A percentile compares a stretch with the other conserved stretches of the same genome.
phyloP scores from a whole-genome alignment of 2,113 vertebrate species.

The Silurus glanis region DNA sequence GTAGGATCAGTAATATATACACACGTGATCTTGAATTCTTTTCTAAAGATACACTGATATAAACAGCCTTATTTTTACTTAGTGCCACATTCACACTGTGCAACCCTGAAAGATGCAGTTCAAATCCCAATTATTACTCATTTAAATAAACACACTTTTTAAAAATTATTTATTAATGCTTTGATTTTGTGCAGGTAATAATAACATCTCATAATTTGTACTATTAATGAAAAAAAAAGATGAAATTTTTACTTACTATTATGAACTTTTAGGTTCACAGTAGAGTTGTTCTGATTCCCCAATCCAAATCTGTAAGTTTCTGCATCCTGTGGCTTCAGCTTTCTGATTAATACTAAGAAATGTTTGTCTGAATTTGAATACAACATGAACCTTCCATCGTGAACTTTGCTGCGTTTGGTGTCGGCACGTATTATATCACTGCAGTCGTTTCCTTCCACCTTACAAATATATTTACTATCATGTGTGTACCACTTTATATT shows the following conservation, averaged over 20 bases:
- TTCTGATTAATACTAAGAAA: constrained; percentile 38
- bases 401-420: not conserved
- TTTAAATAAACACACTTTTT: no score
- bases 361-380: not conserved
- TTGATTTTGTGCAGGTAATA: no score
- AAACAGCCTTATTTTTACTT: no score
- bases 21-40: no score
- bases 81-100: no score
- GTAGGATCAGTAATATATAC: no score
- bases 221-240: no score
- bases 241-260: not conserved
- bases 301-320: constrained; percentile 31
- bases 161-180: no score
- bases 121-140: no score
- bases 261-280: not conserved
- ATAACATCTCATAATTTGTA: no score
- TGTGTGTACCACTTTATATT: not conserved
- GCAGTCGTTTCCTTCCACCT: not conserved
- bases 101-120: no score
- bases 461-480: constrained; percentile 17
- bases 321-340: constrained; percentile 28
- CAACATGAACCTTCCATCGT: constrained; percentile 20
- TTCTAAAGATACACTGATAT: no score
- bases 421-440: not conserved
- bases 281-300: not conserved